Percentiles rank a stretch among this genome's conserved stretches.
These are phyloP conservation scores for Acanthococcus lagerstroemiae DNA, from an alignment of 2,888 invertebrate species.

Conservation along the genomic window DNA sequence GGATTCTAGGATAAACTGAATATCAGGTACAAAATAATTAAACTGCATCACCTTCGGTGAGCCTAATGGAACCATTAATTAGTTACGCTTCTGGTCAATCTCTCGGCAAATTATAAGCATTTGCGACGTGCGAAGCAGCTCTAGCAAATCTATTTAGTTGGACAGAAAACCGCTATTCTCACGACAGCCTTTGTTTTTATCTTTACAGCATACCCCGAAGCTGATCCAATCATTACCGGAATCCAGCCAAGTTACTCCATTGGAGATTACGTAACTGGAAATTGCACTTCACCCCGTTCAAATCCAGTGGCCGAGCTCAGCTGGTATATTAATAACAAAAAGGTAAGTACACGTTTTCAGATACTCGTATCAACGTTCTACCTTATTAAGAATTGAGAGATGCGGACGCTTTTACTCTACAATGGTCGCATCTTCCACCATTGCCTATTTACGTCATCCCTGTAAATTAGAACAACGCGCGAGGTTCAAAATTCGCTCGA, in stretches of 20 bases:
- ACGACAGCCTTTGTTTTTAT: background rate
- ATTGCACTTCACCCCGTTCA: slow-evolving; percentile 4
- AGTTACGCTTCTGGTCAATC: slow-evolving; percentile 4
- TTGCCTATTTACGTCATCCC: too few species aligned
- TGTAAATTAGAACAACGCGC: too few species aligned
- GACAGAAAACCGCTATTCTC: too few species aligned
- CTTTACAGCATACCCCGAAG: slow-evolving; percentile 9
- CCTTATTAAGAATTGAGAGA: too few species aligned
- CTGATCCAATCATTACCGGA: slow-evolving; percentile 13
- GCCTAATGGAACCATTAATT: slow-evolving; percentile 1
- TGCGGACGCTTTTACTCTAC: too few species aligned
- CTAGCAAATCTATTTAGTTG: too few species aligned
- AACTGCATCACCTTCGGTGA: background rate
- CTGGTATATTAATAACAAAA: slow-evolving; percentile 14
- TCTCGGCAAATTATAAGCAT: too few species aligned
- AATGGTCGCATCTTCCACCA: too few species aligned
- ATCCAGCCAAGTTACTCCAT: slow-evolving; percentile 1
- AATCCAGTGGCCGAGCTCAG: slow-evolving; percentile 13
- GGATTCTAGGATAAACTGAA: too few species aligned
- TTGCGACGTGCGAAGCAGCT: too few species aligned
- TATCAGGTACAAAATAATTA: slow-evolving; percentile 3
- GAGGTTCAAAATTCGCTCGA: too few species aligned
- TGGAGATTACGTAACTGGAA: background rate
- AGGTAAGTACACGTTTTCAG: slow-evolving; percentile 6
- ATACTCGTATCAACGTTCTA: too few species aligned